These are phyloP conservation scores for Mobula birostris DNA, from an alignment of 2,113 vertebrate genomes.

Conservation along the genomic window DNA sequence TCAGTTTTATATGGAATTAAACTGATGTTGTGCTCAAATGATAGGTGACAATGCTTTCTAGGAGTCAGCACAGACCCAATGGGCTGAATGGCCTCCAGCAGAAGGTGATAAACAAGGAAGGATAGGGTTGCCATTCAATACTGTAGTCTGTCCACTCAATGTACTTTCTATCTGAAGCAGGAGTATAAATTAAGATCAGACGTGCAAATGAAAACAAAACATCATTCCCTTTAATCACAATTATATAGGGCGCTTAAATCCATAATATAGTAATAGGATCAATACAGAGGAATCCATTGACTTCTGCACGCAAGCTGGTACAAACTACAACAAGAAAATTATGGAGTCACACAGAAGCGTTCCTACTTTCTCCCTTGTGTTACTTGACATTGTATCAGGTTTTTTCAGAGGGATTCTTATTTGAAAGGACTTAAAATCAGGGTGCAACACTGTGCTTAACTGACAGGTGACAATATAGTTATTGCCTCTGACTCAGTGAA, in stretches of 20 bases:
- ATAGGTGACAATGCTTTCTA: too few relatives aligned
- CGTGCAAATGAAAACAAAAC: not conserved
- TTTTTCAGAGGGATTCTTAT: not conserved
- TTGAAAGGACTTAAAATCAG: not conserved
- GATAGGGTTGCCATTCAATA: not conserved
- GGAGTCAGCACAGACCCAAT: too few relatives aligned
- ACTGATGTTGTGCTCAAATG: too few relatives aligned
- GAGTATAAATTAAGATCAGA: slow-evolving; percentile 17
- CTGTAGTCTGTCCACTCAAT: not conserved
- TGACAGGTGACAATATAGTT: not conserved
- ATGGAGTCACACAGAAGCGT: not conserved
- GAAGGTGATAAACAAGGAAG: too few relatives aligned
- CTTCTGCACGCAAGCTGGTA: not conserved
- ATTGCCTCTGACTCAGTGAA: not conserved
- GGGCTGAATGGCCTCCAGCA: too few relatives aligned
- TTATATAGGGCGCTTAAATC: not conserved
- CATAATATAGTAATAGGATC: not conserved
- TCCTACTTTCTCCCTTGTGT: not conserved
- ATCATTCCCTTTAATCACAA: not conserved
- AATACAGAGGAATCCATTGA: not conserved
- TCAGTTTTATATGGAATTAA: too few relatives aligned
- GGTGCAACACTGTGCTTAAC: not conserved
- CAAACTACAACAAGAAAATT: not conserved
- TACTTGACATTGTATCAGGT: not conserved
- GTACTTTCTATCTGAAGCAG: not conserved